Conservation (phyloP, 1,140 invertebrate species). For the Lepidurus apus region DNA sequence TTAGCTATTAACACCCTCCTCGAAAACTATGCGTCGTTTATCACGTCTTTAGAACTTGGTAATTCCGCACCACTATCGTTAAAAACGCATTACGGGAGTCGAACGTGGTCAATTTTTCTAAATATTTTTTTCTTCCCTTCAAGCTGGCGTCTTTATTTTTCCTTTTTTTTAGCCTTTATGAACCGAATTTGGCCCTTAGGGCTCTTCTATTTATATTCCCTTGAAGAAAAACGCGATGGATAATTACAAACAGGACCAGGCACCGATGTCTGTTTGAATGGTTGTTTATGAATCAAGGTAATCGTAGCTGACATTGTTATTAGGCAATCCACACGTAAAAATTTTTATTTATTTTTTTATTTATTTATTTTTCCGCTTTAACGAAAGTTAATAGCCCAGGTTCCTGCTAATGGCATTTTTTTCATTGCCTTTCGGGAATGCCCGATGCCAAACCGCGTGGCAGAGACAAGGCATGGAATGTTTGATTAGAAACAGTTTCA, state of each 20-base stretch:
- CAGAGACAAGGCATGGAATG: background rate
- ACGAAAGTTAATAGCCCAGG: background rate
- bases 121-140: too few relatives aligned
- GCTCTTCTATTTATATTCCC: too few relatives aligned
- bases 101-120: background rate
- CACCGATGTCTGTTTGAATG: background rate
- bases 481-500: background rate
- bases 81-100: background rate
- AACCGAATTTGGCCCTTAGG: too few relatives aligned
- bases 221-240: background rate
- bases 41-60: background rate
- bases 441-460: background rate
- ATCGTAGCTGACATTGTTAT: slow-evolving; percentile 1
- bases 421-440: slow-evolving; percentile 3
- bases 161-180: too few relatives aligned
- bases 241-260: background rate
- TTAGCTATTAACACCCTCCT: slow-evolving; percentile 6
- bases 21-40: background rate
- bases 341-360: background rate
- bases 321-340: background rate
- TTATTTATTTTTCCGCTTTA: too few relatives aligned
- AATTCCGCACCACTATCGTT: slow-evolving; percentile 8
- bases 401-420: background rate
- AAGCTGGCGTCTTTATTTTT: too few relatives aligned
- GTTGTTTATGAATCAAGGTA: background rate